A percentile compares a stretch with the other conserved stretches of the same genome.
These are phyloP conservation scores for Zosterops lateralis DNA, from an alignment of 2,113 vertebrate species.

Conservation along the genomic window DNA sequence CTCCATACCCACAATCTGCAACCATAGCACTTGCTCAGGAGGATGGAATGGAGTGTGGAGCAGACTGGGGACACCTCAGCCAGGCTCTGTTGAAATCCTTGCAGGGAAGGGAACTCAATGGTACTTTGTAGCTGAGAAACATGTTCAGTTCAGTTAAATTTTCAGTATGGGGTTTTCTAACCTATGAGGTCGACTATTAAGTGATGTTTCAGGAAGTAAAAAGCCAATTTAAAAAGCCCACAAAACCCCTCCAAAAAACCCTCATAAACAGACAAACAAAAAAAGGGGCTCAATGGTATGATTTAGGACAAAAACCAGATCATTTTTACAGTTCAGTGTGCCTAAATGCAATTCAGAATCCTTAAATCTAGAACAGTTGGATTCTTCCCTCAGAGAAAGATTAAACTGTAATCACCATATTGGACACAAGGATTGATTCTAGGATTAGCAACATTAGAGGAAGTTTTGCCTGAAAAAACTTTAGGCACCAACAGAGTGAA, in stretches of 20 bases:
- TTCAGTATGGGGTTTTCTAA: not conserved
- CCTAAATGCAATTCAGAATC: not conserved
- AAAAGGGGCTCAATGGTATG: accelerated
- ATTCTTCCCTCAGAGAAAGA: not conserved
- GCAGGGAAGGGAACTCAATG: not conserved
- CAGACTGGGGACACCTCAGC: not conserved
- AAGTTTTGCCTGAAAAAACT: not conserved
- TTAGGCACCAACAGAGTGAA: not conserved
- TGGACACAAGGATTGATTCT: not conserved
- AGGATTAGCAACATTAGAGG: not conserved
- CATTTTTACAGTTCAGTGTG: not conserved
- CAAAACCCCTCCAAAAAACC: not conserved
- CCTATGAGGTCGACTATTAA: not conserved
- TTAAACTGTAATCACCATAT: not conserved
- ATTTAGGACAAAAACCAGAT: not conserved
- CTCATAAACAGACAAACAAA: not conserved
- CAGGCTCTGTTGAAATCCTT: not conserved
- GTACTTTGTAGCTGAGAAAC: not conserved
- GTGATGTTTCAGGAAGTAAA: not conserved
- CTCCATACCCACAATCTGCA: not conserved
- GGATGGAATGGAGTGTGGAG: not conserved
- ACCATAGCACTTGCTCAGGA: not conserved
- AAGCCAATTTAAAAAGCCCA: not conserved
- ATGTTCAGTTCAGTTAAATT: not conserved
- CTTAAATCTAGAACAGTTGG: not conserved